Conservation (phyloP, 1,140 invertebrate genomes). For the Caenorhabditis elegans region WBcel235 BX284606.5:7779001-7779500, state of each 20-base stretch:
- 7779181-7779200: too few relatives aligned
- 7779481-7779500: neutral
- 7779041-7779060: neutral
- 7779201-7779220: too few relatives aligned
- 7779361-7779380: neutral
- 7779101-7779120: neutral
- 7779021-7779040: neutral
- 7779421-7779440: neutral
- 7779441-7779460: conserved; percentile 20
- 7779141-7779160: too few relatives aligned
- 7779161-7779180: too few relatives aligned
- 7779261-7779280: too few relatives aligned
- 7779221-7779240: too few relatives aligned
- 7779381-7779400: conserved; percentile 16
- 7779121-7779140: neutral
- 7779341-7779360: neutral
- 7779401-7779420: conserved; percentile 14
- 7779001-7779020: neutral
- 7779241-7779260: too few relatives aligned
- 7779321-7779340: conserved; percentile 20
- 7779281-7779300: too few relatives aligned
- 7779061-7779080: conserved; percentile 1
- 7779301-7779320: too few relatives aligned
- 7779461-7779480: conserved; percentile 20
- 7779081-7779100: neutral